Percentiles rank a stretch among this genome's conserved stretches.
phyloP scores from a whole-genome alignment of 2,888 invertebrate species.

The Hymenopus coronatus region DNA sequence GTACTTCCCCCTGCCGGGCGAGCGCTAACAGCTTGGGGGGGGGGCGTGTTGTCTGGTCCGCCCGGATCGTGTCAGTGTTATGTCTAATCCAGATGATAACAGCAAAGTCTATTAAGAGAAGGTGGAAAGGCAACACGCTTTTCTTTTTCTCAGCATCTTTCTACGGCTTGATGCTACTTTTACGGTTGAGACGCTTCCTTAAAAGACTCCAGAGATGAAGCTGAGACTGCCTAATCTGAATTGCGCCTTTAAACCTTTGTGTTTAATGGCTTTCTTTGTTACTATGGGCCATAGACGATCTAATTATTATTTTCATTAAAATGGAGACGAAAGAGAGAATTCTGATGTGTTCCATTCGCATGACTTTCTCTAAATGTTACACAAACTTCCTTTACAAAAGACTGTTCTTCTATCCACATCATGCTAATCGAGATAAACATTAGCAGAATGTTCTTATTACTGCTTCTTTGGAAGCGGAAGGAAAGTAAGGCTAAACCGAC shows the following conservation, averaged over 20 bases:
- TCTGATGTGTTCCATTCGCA: no score
- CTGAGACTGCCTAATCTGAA: background rate
- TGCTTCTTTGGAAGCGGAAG: no score
- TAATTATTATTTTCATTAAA: background rate
- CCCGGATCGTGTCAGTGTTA: slow-evolving; percentile 21
- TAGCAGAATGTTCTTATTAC: no score
- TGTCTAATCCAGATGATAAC: slow-evolving; percentile 28
- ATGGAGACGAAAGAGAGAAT: background rate
- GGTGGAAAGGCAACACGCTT: background rate
- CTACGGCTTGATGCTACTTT: background rate
- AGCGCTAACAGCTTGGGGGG: slow-evolving; percentile 18
- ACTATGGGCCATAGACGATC: background rate
- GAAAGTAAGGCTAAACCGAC: no score
- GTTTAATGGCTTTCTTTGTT: background rate
- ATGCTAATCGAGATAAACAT: no score
- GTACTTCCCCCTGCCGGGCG: no score
- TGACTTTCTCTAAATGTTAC: no score
- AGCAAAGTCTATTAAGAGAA: slow-evolving; percentile 4
- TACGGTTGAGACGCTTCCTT: background rate
- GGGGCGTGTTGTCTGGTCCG: slow-evolving; percentile 5
- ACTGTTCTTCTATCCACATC: no score
- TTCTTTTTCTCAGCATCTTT: background rate
- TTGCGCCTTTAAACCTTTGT: background rate
- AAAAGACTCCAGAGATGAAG: background rate
- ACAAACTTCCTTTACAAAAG: no score